These are phyloP conservation scores for Antennarius striatus DNA, from an alignment of 2,113 vertebrate genomes.

Conservation along the genomic window DNA sequence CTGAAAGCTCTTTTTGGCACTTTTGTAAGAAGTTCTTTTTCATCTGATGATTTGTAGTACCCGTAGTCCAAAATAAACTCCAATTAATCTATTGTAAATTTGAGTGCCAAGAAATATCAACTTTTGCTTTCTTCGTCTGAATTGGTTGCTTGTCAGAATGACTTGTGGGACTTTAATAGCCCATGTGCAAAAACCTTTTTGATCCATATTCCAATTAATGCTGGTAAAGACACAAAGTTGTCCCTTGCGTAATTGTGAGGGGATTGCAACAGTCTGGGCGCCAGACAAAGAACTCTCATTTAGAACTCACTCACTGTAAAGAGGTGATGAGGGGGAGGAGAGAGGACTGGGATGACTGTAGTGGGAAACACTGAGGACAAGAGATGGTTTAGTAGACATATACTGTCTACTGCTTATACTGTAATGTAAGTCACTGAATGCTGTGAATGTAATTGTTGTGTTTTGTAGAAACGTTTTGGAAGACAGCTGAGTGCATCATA, in stretches of 20 bases:
- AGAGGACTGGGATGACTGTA: too few species aligned
- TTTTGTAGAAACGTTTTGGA: too few species aligned
- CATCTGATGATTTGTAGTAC: slow-evolving; percentile 9
- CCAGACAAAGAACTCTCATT: slow-evolving; percentile 45
- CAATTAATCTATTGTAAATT: too few species aligned
- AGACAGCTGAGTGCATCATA: too few species aligned
- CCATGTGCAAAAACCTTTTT: slow-evolving; percentile 26
- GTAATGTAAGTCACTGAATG: too few species aligned
- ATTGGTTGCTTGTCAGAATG: slow-evolving; percentile 37
- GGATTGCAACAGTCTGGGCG: slow-evolving; percentile 41
- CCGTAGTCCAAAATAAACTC: too few species aligned
- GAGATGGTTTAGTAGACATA: too few species aligned
- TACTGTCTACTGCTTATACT: too few species aligned
- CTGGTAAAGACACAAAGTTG: slow-evolving; percentile 33
- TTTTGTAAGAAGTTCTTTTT: slow-evolving; percentile 20
- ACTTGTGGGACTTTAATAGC: slow-evolving; percentile 27
- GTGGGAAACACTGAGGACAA: too few species aligned
- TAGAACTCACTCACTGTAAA: slow-evolving; percentile 3
- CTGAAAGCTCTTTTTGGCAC: slow-evolving; percentile 41
- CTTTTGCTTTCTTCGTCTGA: slow-evolving; percentile 9
- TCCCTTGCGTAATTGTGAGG: slow-evolving; percentile 35
- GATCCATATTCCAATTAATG: slow-evolving; percentile 27
- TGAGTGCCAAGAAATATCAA: slow-evolving; percentile 4
- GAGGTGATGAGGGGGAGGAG: too few species aligned
- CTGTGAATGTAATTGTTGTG: too few species aligned